Evolutionary conservation across 2,113 vertebrate species (phyloP), one percentile per base, ranked within the genome.

Genomic region (Prochilodus magdalenae): DNA sequence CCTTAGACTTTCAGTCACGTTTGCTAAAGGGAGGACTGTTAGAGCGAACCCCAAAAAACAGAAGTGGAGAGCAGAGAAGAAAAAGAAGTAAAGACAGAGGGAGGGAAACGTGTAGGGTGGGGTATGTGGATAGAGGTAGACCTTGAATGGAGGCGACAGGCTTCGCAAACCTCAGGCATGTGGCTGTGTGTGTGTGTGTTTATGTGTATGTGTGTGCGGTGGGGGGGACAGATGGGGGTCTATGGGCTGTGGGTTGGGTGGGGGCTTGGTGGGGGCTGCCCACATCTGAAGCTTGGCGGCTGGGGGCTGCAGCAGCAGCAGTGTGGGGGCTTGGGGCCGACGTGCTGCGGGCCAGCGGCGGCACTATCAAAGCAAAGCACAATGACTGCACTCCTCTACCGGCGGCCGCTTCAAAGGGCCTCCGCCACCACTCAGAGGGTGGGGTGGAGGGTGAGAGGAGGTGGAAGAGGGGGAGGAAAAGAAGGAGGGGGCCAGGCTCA

Each of bases 331-430:
- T 60, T 79, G 27, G 80, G 75, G 4, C 71, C 72, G 90, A 91
- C 88, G 88, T 89, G 91, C 94, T 91, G 89, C 88, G 90, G 90
- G 92, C 57, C 89, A 89, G 87, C 89, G 90, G 90, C 92, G 88
- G 93, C 40, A 77, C 89, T 93, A 96, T 97, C 96, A 96, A 95
- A 96, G 95, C 85, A 86, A 86, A 30, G 87, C 88, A 94, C 95
- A 95, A 94, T 96, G 94, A 96, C 93, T 90, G 91, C 90, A 92
- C 91, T 91, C 89, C 91, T 94, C 92, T 89, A 93, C 94, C 94
- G 94, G 91, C 93, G 95, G 94, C 93, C 88, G 91, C 97, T 97
- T 98, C 96, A 97, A 96, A 98, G 95, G 90, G 87, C 88, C 90
- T 60, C 91, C 84, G 83, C 90, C 87, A 89, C 89, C 79, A 89